Evolutionary conservation across 2,113 vertebrate genomes (phyloP).

Genomic region (Hippocampus barbouri): DNA sequence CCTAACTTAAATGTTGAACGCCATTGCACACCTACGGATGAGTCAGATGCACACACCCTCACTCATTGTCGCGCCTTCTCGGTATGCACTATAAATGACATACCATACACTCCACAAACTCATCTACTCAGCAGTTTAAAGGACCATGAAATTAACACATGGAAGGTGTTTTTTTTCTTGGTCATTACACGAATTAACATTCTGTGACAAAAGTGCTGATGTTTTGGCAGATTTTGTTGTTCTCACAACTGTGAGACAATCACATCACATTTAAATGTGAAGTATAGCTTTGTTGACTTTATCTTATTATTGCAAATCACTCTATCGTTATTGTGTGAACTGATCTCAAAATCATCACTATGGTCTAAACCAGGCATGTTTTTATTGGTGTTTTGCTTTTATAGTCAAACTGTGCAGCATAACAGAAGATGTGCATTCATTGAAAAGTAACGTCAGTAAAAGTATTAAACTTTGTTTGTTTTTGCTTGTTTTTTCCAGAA

Average conservation of each 20-base stretch:
- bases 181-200: conserved; percentile 12
- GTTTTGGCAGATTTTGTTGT: conserved; percentile 1
- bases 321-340: too few species aligned
- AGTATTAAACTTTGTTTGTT: neutral
- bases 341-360: too few species aligned
- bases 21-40: neutral
- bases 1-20: neutral
- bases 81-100: conserved; percentile 12
- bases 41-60: neutral
- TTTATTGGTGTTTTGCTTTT: neutral
- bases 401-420: neutral
- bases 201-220: conserved; percentile 8
- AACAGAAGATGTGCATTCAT: neutral
- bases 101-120: conserved; percentile 8
- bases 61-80: neutral
- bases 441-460: neutral
- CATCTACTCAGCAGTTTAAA: neutral
- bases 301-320: too few species aligned
- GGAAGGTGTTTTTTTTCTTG: conserved; percentile 3
- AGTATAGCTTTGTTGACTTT: too few species aligned
- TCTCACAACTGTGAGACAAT: neutral
- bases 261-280: neutral
- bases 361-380: too few species aligned
- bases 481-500: conserved; percentile 68
- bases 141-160: conserved; percentile 18